Evolutionary conservation across 2,888 invertebrate genomes (phyloP), one percentile per base, ranked within the genome.

Genomic region (Rotaria macrura): DNA sequence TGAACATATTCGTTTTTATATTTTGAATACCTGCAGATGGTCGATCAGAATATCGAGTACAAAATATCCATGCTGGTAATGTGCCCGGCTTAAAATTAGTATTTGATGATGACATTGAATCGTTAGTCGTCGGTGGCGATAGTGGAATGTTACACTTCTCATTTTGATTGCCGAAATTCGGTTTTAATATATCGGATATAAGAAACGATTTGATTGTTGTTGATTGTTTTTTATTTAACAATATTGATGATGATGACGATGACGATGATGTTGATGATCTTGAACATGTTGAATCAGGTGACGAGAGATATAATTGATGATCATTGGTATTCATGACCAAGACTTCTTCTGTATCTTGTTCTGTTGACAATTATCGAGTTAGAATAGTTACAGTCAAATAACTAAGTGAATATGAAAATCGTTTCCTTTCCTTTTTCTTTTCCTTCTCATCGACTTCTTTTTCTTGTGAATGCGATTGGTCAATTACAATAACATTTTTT

Each of bases 51-150:
- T 97, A 97, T 90, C 97, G 93, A 9, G 97, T 97, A 92, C 97
- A 97, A 92, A 95, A 97, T 85, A 97, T 96, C 97, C 97, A 97
- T 2, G 97, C 96, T 0, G 97, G 97, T 95, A 95, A 96, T 40
- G 43, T 6, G 12, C n/a, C 43, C 7, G 25, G 25, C 43, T 40
- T 38, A 25, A 14, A 25, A 43, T 25, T 43, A 25, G 43, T 43
- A 43, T 40, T 43, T 43, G 79, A 79, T 17, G 79, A 79, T 79
- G 79, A 79, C 14, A 38, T 79, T 43, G 79, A 79, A 79, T 79
- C 43, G n/a, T 43, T 43, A 2, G 79, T 79, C n/a, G 40, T 43
- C 43, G 79, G 0, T 79, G 79, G 79, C 43, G 79, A 43, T n/a
- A 43, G 20, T 25, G 79, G 79, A 40, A 43, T 79, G 43, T 79